Percentiles rank a stretch among this genome's conserved stretches.
Evolutionary conservation across 2,797 vertebrate species (phyloP).

Genomic region (Phoxinus dragarum): DNA sequence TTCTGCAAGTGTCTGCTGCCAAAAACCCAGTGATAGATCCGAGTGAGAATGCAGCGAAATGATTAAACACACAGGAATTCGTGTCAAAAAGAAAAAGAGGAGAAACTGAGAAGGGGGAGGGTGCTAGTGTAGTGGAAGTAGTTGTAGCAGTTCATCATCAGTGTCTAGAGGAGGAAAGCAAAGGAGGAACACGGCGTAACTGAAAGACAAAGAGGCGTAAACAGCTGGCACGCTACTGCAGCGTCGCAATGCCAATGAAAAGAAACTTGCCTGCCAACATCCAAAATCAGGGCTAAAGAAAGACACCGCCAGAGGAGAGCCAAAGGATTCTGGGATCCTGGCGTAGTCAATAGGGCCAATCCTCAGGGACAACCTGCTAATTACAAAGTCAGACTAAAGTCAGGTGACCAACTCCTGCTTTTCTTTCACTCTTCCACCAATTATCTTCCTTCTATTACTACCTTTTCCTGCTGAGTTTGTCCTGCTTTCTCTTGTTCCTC

Average conservation of each 20-base stretch:
- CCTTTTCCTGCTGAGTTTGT: constrained; percentile 14
- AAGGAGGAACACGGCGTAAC: constrained; percentile 35
- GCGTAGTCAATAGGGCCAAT: constrained; percentile 54
- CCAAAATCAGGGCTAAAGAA: constrained; percentile 50
- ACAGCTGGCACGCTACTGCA: constrained; percentile 56
- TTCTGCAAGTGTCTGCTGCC: constrained; percentile 62
- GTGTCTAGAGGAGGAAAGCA: constrained; percentile 18
- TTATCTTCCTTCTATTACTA: neutral
- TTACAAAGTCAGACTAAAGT: constrained; percentile 65
- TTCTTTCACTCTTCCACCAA: constrained; percentile 5
- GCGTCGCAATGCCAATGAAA: constrained; percentile 58
- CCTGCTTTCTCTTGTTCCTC: neutral
- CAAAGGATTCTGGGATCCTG: constrained; percentile 44
- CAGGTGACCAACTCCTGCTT: constrained; percentile 51
- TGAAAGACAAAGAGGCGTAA: constrained; percentile 41
- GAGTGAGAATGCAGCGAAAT: constrained; percentile 37
- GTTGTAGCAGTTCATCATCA: constrained; percentile 39
- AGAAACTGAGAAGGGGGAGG: neutral
- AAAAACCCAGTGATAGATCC: constrained; percentile 58
- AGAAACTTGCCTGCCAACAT: constrained; percentile 57
- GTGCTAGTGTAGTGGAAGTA: constrained; percentile 9
- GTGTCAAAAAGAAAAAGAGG: neutral
- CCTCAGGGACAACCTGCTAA: constrained; percentile 55
- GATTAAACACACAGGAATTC: constrained; percentile 5
- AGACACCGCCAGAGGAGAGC: constrained; percentile 38